A percentile compares a stretch with the other conserved stretches of the same genome.
phyloP scores from a whole-genome alignment of 2,888 invertebrate species.

The Rhingia rostrata region DNA sequence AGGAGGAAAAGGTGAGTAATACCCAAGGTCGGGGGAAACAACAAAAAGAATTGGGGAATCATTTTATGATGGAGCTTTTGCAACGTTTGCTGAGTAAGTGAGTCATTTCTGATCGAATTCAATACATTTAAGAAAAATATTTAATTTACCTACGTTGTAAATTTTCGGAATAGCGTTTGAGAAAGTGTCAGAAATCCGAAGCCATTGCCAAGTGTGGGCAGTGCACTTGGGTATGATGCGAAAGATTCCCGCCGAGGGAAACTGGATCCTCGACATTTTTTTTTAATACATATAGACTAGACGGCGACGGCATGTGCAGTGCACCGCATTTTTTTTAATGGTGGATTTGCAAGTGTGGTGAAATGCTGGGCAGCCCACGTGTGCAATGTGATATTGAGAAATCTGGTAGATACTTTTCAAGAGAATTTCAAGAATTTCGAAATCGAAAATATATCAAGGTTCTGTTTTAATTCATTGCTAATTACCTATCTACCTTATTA shows the following conservation, averaged over 20 bases:
- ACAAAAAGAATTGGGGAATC: not conserved
- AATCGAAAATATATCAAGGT: too few species aligned
- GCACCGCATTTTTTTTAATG: not conserved
- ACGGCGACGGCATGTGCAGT: not conserved
- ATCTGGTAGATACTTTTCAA: too few species aligned
- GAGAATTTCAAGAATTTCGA: too few species aligned
- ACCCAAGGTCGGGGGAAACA: not conserved
- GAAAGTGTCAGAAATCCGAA: not conserved
- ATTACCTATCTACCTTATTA: too few species aligned
- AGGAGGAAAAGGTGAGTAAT: constrained; percentile 81
- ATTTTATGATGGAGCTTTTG: constrained; percentile 35
- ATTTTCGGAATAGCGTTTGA: not conserved
- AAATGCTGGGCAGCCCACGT: too few species aligned
- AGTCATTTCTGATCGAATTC: constrained; percentile 49
- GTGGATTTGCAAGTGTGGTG: not conserved
- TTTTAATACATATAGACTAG: not conserved
- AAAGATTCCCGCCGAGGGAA: constrained; percentile 36
- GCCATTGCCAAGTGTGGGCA: constrained; percentile 10
- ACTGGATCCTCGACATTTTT: constrained; percentile 3
- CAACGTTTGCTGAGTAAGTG: constrained; percentile 51
- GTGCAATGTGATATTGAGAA: too few species aligned
- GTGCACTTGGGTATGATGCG: not conserved
- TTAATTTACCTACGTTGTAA: constrained; percentile 4
- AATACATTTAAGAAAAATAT: not conserved
- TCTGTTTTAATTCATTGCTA: too few species aligned